Base-by-base conservation (phyloP, 1,140 invertebrate genomes). In the Bradysia coprophila region DNA sequence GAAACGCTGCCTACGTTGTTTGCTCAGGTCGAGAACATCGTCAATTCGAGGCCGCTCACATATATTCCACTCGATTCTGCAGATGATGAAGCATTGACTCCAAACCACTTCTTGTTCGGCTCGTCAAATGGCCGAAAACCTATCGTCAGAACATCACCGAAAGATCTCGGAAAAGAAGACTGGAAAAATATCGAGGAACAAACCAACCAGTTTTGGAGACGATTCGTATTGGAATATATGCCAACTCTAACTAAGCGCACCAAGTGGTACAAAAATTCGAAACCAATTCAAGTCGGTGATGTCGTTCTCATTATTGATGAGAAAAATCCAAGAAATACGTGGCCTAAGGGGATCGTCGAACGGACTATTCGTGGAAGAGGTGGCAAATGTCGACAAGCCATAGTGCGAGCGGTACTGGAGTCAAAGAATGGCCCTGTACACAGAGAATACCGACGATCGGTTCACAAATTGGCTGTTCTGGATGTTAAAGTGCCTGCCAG, bases 201-300 rank as follows among this genome's bases (percentile, higher is more conserved):
- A 13, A 13, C 24, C 6, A 28, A 28, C 24, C 6, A 28, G 13
- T 28, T 28, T 13, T 28, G 24, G 24, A 6, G 33, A 21, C 23
- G 46, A 18, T 48, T 44, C 46, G 31, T 46, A 3, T 15, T 28
- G 2, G 48, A 48, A 38, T 49, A 48, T n/a, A 15, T 45, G 0
- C 44, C 48, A 2, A 42, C 24, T 1, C 10, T 49, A 6, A 11
- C 28, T 4, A 33, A 37, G 1, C 36, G 48, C 6, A 21, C 13
- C 21, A 47, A 49, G 21, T 49, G 48, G 46, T 18, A n/a, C 1
- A 21, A 41, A 8, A 37, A 46, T 15, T 20, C 10, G 5, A 20
- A 41, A 21, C 16, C 18, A 4, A 24, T 47, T 4, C 9, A 42
- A 38, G 20, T 6, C 2, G 34, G 31, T 16, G 46, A 44, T 36